Evolutionary conservation across 2,797 vertebrate genomes (phyloP).

Genomic region (Anguilla anguilla): DNA sequence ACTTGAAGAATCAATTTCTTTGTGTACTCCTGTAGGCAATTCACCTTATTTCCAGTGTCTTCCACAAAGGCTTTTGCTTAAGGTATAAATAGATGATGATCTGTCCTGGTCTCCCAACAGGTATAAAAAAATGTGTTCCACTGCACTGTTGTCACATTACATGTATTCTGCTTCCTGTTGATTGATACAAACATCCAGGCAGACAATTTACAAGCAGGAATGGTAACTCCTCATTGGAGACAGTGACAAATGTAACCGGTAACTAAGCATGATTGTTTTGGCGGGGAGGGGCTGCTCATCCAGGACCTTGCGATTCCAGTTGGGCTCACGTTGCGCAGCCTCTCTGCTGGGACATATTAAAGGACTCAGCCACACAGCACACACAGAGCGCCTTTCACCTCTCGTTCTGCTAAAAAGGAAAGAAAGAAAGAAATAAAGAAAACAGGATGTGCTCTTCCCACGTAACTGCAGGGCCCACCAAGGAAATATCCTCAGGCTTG

Average conservation of each 20-base stretch:
- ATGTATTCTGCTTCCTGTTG: background rate
- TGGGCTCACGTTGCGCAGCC: background rate
- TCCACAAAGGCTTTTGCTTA: background rate
- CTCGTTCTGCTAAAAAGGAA: background rate
- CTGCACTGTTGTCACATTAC: background rate
- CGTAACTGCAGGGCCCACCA: background rate
- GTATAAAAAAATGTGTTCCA: background rate
- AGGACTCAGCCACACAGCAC: background rate
- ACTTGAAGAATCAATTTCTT: conserved; percentile 15
- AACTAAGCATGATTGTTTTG: background rate
- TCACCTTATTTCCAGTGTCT: background rate
- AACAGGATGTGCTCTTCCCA: conserved; percentile 6
- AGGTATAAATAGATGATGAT: conserved; percentile 15
- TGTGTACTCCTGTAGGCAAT: background rate
- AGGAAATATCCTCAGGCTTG: background rate
- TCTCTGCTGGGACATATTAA: background rate
- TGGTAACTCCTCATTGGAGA: background rate
- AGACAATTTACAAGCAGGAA: background rate
- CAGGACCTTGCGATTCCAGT: background rate
- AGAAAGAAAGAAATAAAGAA: background rate
- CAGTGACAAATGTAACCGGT: background rate
- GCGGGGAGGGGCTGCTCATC: background rate
- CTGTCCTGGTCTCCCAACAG: conserved; percentile 7
- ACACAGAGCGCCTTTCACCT: background rate
- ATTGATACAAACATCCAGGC: conserved; percentile 18